A percentile compares a stretch with the other conserved stretches of the same genome.
phyloP scores from a whole-genome alignment of 2,797 vertebrate genomes.

The Lepus oiostolus region DNA sequence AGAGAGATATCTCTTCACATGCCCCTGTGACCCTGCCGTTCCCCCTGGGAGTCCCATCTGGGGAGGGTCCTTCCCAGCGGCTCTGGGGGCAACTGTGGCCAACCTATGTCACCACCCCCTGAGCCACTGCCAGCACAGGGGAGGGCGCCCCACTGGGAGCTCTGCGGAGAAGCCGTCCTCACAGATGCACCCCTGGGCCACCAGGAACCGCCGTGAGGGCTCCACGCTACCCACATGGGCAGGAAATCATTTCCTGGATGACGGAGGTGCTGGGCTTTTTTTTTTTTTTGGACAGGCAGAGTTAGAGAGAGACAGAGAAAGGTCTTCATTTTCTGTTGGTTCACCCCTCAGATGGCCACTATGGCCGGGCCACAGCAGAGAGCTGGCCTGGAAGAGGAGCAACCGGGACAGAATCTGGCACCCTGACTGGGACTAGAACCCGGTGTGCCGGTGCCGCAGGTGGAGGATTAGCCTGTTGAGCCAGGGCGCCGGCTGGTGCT shows the following conservation, averaged over 20 bases:
- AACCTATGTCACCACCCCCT: neutral
- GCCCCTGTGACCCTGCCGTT: accelerated
- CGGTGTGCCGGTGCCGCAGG: too few species aligned
- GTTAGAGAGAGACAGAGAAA: too few species aligned
- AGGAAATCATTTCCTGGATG: slow-evolving; percentile 15
- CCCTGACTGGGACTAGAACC: too few species aligned
- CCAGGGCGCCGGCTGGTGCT: neutral
- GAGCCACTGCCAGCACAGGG: too few species aligned
- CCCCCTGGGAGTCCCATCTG: neutral
- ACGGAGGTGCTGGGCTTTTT: neutral
- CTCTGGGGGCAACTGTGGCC: neutral
- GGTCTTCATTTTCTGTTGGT: too few species aligned
- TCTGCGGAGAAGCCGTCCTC: neutral
- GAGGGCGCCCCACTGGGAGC: neutral
- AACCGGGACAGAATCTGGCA: too few species aligned
- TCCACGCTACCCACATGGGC: neutral
- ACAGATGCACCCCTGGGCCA: neutral
- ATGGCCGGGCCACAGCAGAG: too few species aligned
- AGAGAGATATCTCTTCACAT: neutral
- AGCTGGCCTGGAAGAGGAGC: too few species aligned
- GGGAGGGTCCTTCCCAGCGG: neutral
- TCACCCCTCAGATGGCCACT: too few species aligned
- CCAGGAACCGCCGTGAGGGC: slow-evolving; percentile 23
- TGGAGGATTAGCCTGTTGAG: too few species aligned
- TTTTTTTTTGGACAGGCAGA: too few species aligned